Base-by-base conservation (phyloP, 1,140 invertebrate genomes). In the Chelonus insularis region DNA sequence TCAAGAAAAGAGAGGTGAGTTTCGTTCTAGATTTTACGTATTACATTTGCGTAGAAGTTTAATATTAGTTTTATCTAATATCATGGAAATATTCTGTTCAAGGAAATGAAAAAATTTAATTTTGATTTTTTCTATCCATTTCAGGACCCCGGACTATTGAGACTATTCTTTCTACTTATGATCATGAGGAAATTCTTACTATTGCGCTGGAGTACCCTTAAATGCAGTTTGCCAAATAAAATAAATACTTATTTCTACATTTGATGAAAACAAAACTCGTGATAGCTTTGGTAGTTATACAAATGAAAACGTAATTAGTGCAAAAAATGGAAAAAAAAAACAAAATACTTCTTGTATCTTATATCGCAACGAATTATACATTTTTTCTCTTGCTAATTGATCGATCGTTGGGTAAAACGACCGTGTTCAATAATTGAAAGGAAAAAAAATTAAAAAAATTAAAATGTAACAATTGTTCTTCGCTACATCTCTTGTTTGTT, bases 111-210 rank as follows among this genome's bases (percentile, higher is more conserved):
- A 29, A 7, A 29, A 29, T 29, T 47, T 37, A 36, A 37, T 39
- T 2, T n/a, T 36, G 36, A 23, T 51, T 37, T 51, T 36, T 51
- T 48, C 41, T 45, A 59, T 23, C 56, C 7, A 20, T 64, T 64
- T 1, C 63, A 64, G 63, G 54, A 64, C 59, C 59, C 58, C 63
- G 55, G 58, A 64, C 52, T 57, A 64, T 60, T 47, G 63, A 60
- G 63, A 64, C 63, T 57, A 64, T 64, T 61, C 63, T 64, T 36
- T 64, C 63, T 60, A 60, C 63, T 64, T 64, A 64, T 64, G 62
- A 64, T 56, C 62, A 64, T 20, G 62, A 64, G 56, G 62, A 64
- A 57, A 60, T 64, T 56, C 51, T 64, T 29, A 64, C 62, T 60
- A 64, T 64, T 39, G 62, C 62, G 62, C 62, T 64, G 62, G 62